Percentiles rank a stretch among this genome's conserved stretches.
Conservation (phyloP, 2,113 vertebrate species). For the Ageneiosus marmoratus region DNA sequence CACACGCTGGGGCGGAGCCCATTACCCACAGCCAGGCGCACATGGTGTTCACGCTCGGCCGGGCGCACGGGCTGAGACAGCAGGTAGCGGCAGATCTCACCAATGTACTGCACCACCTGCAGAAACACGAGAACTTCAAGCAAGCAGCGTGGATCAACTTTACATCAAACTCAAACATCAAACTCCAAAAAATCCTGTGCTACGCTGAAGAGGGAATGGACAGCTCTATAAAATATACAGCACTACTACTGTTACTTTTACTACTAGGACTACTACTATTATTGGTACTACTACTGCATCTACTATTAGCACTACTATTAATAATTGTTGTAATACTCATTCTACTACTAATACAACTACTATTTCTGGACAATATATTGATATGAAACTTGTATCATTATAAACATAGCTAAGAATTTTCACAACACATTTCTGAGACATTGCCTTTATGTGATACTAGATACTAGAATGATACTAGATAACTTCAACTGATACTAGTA, state of each 20-base stretch:
- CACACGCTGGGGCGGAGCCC: slow-evolving; percentile 83
- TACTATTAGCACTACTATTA: background rate
- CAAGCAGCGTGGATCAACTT: background rate
- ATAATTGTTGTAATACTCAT: background rate
- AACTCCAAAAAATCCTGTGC: background rate
- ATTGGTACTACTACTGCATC: background rate
- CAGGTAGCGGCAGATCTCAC: slow-evolving; percentile 89
- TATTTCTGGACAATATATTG: too few relatives aligned
- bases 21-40: slow-evolving; percentile 85
- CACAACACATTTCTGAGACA: too few relatives aligned
- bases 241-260: background rate
- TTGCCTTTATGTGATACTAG: too few relatives aligned
- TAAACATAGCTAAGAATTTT: too few relatives aligned
- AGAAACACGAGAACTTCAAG: background rate
- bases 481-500: too few relatives aligned
- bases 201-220: background rate
- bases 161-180: background rate
- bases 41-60: slow-evolving; percentile 71
- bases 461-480: too few relatives aligned
- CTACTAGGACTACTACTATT: background rate
- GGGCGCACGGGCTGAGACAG: slow-evolving; percentile 76
- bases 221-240: background rate
- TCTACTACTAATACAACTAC: background rate
- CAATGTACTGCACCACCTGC: slow-evolving; percentile 89
- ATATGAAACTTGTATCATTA: too few relatives aligned